Conservation (phyloP, 2,888 invertebrate genomes). For the Acrobasis consociella region DNA sequence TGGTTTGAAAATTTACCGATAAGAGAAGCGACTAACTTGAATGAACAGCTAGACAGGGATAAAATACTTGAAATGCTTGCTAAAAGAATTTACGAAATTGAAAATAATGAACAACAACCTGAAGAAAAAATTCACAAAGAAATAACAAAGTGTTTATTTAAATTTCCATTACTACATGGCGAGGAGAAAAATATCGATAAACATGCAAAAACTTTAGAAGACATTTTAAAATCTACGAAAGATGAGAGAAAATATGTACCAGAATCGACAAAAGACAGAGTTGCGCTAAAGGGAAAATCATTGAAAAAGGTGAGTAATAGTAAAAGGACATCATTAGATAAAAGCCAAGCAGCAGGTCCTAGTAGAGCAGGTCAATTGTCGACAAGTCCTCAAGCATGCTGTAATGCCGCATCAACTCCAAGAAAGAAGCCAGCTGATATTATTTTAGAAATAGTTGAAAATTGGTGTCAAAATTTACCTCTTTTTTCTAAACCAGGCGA, state of each 20-base stretch:
- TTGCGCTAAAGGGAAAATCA: constrained; percentile 30
- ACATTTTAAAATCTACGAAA: constrained; percentile 45
- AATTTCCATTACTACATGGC: constrained; percentile 46
- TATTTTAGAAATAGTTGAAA: constrained; percentile 50
- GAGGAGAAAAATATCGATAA: constrained; percentile 38
- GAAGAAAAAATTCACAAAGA: constrained; percentile 51
- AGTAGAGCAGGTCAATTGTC: constrained; percentile 32
- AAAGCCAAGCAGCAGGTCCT: constrained; percentile 41
- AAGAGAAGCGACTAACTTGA: constrained; percentile 35
- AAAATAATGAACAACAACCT: constrained; percentile 40
- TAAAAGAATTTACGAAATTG: constrained; percentile 55
- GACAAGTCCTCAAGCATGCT: constrained; percentile 28
- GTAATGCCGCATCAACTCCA: constrained; percentile 28
- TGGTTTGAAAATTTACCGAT: constrained; percentile 60
- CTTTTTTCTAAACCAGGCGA: constrained; percentile 37
- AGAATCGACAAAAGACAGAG: constrained; percentile 23
- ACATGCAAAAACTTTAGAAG: constrained; percentile 44
- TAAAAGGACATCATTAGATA: constrained; percentile 20
- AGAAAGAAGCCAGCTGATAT: constrained; percentile 49
- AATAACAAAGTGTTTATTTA: constrained; percentile 54
- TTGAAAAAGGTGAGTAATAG: constrained; percentile 24
- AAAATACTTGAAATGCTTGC: constrained; percentile 52
- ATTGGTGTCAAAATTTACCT: constrained; percentile 58
- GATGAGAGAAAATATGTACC: constrained; percentile 47
- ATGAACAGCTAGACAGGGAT: constrained; percentile 50